These are phyloP conservation scores for Myotis planiceps DNA, from an alignment of 2,797 vertebrate genomes.

Conservation along the genomic window DNA sequence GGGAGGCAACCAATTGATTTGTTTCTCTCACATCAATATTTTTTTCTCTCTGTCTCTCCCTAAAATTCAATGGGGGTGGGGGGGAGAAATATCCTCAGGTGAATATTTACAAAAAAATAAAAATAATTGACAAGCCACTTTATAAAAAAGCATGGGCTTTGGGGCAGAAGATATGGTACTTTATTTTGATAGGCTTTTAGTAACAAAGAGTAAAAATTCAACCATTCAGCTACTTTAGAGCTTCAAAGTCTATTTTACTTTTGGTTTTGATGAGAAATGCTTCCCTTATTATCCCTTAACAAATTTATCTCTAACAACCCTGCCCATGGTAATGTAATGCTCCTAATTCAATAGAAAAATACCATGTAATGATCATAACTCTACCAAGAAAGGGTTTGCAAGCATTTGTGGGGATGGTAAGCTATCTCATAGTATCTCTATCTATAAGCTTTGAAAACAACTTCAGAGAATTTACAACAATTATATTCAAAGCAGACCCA, in stretches of 20 bases:
- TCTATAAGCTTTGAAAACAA: not conserved
- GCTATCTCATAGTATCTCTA: not conserved
- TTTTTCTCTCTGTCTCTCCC: no score
- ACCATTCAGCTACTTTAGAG: not conserved
- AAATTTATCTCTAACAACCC: constrained; percentile 14
- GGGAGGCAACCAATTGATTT: no score
- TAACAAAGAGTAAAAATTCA: constrained; percentile 19
- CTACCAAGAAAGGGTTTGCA: not conserved
- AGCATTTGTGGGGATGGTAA: not conserved
- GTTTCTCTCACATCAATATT: no score
- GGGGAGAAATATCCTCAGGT: no score
- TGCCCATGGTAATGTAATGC: not conserved
- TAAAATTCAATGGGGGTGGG: no score
- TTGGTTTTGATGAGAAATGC: constrained; percentile 15
- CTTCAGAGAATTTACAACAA: constrained; percentile 7
- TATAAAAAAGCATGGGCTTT: not conserved
- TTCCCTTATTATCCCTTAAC: constrained; percentile 1
- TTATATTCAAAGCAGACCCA: constrained; percentile 21
- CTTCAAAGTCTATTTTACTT: not conserved
- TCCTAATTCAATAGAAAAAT: constrained; percentile 46
- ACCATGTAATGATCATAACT: not conserved
- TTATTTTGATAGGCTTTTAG: constrained; percentile 37
- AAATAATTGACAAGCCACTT: not conserved
- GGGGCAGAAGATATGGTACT: not conserved
- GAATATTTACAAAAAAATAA: no score